Conservation (phyloP, 2,113 vertebrate genomes). For the Eupsittula cactorum region DNA sequence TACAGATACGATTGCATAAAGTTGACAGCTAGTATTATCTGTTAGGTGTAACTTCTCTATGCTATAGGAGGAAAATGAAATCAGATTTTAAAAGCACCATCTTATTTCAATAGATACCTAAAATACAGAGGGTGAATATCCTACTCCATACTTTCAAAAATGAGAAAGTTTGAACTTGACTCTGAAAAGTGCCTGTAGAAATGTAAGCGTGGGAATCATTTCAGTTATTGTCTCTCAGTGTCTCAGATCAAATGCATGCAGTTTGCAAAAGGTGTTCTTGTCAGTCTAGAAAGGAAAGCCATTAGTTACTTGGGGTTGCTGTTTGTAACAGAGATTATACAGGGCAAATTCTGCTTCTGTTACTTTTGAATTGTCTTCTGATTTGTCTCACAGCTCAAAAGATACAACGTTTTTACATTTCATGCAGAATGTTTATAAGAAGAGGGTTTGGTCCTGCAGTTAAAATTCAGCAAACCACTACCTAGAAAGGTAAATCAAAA, state of each 20-base stretch:
- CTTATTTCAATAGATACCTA: background rate
- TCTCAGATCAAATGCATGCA: background rate
- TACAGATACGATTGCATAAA: constrained; percentile 57
- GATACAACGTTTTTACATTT: background rate
- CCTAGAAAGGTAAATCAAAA: background rate
- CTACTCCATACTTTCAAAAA: background rate
- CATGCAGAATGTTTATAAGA: background rate
- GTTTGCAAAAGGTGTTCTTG: background rate
- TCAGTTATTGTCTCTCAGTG: background rate
- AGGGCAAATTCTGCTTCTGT: background rate
- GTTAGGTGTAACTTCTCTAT: constrained; percentile 2
- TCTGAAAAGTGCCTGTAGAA: background rate
- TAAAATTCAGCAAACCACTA: background rate
- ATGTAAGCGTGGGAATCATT: background rate
- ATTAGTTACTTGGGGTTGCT: background rate
- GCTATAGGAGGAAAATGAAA: background rate
- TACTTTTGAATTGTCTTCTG: background rate
- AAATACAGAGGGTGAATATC: background rate
- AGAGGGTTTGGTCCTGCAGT: background rate
- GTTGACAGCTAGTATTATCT: constrained; percentile 50
- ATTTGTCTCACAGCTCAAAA: background rate
- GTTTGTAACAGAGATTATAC: background rate
- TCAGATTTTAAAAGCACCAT: background rate
- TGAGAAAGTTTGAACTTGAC: background rate
- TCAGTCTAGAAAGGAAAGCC: background rate